phyloP scores from a whole-genome alignment of 2,113 vertebrate species.

The Arothron firmamentum region DNA sequence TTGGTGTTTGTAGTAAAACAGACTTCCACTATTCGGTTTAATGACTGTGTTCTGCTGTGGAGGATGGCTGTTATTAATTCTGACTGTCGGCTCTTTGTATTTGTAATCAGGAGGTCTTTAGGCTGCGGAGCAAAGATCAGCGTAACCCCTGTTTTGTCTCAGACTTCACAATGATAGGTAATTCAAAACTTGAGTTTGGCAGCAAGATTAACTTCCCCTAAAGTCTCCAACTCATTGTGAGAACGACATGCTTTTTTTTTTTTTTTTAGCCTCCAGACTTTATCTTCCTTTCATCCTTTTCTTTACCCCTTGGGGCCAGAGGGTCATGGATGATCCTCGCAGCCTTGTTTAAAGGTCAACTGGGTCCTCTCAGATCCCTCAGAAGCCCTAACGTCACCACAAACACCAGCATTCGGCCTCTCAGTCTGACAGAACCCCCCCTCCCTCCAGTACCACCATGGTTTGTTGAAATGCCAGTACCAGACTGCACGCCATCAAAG shows the following conservation, averaged over 20 bases:
- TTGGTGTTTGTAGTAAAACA: background rate
- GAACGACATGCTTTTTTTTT: background rate
- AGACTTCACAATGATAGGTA: too few species aligned
- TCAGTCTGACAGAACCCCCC: background rate
- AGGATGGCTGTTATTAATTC: conserved; percentile 12
- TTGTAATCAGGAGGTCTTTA: background rate
- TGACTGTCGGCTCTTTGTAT: background rate
- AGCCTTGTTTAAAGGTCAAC: conserved; percentile 28
- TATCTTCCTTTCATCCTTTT: conserved; percentile 9
- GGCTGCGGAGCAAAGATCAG: conserved; percentile 22
- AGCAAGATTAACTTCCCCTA: background rate
- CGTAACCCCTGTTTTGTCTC: background rate
- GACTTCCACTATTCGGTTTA: conserved; percentile 12
- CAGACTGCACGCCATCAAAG: conserved; percentile 52
- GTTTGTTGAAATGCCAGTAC: background rate
- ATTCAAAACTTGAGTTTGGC: background rate
- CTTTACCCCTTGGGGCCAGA: conserved; percentile 28
- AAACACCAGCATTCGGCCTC: conserved; percentile 5
- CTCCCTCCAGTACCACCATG: too few species aligned
- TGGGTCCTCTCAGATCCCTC: conserved; percentile 26
- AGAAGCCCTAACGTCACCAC: conserved; percentile 22
- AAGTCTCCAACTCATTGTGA: conserved; percentile 6
- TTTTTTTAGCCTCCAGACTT: conserved; percentile 9
- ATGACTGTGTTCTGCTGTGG: conserved; percentile 17
- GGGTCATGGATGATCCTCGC: conserved; percentile 47